phyloP scores from a whole-genome alignment of 2,113 vertebrate genomes.

The human (Homo sapiens) region GRCh38 chr17:12641501-12642000 shows the following conservation, averaged over 20 bases:
- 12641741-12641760: neutral
- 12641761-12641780: neutral
- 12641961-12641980: constrained; percentile 27
- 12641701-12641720: neutral
- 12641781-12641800: neutral
- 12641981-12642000: constrained; percentile 35
- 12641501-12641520: neutral
- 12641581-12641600: neutral
- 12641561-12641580: neutral
- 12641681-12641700: neutral
- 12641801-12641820: neutral
- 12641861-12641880: neutral
- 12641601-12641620: neutral
- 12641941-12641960: neutral
- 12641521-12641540: neutral
- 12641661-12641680: neutral
- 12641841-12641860: neutral
- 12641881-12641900: neutral
- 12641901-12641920: constrained; percentile 31
- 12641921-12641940: constrained; percentile 24
- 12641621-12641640: neutral
- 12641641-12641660: neutral
- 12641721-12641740: neutral
- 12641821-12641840: neutral
- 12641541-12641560: neutral